These are phyloP conservation scores for Lacerta agilis DNA, from an alignment of 2,797 vertebrate species.

Conservation along the genomic window DNA sequence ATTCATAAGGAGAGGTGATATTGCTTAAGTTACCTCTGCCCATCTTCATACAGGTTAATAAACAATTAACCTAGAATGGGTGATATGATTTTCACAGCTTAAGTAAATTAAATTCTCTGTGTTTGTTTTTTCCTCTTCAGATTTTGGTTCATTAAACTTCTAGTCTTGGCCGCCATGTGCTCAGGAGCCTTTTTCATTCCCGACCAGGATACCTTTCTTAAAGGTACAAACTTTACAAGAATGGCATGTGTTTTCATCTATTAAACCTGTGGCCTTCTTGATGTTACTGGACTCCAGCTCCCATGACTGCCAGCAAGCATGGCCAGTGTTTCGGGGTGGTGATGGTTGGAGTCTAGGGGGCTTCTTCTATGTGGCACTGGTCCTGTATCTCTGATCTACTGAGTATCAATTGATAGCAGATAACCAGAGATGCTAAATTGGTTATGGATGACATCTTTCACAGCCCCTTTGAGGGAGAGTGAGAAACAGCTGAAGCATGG, in stretches of 20 bases:
- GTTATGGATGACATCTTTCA: fast-evolving
- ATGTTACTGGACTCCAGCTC: not conserved
- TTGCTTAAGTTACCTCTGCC: too few relatives aligned
- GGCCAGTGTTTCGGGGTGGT: not conserved
- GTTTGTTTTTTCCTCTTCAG: slow-evolving; percentile 71
- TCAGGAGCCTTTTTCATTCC: slow-evolving; percentile 95
- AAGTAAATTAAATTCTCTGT: not conserved
- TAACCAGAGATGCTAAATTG: not conserved
- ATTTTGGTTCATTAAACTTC: slow-evolving; percentile 95
- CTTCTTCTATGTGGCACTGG: too few relatives aligned
- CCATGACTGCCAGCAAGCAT: not conserved
- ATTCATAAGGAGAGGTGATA: too few relatives aligned
- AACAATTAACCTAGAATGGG: not conserved
- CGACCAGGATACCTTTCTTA: slow-evolving; percentile 88
- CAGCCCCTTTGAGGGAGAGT: not conserved
- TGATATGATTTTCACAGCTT: not conserved
- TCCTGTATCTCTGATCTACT: too few relatives aligned
- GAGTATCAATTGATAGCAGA: not conserved
- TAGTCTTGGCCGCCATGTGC: slow-evolving; percentile 89
- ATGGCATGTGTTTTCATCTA: not conserved
- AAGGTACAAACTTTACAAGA: slow-evolving; percentile 79
- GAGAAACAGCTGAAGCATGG: not conserved
- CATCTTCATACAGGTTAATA: not conserved
- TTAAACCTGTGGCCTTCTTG: not conserved
- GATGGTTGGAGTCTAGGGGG: not conserved